These are phyloP conservation scores for Ptychodera flava DNA, from an alignment of 35 echinoderm and acorn worm species.

Conservation along the genomic window DNA sequence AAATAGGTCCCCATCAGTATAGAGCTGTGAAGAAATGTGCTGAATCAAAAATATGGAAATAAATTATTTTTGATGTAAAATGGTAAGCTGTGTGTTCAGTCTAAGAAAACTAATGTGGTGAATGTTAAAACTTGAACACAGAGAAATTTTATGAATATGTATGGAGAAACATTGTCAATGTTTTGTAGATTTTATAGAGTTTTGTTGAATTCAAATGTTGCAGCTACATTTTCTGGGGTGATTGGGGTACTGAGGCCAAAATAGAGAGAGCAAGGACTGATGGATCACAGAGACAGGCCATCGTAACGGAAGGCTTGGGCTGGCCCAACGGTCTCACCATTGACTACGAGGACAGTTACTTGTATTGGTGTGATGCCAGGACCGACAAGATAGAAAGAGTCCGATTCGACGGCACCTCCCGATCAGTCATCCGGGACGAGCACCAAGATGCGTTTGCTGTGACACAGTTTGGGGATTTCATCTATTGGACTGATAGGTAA, in stretches of 20 bases:
- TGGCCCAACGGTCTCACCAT: conserved; percentile 32
- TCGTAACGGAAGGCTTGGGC: background rate
- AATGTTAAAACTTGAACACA: no score
- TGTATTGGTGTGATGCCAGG: conserved; percentile 19
- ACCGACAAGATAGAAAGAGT: conserved; percentile 38
- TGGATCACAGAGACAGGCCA: background rate
- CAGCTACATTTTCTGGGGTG: conserved; percentile 78
- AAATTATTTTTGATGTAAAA: no score
- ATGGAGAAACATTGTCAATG: no score
- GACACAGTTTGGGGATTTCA: conserved; percentile 44
- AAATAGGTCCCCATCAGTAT: no score
- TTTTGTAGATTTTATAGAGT: no score
- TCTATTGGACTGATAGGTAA: conserved; percentile 92
- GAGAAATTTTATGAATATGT: no score
- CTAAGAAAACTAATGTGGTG: no score
- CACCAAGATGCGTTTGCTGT: conserved; percentile 49
- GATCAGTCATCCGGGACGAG: background rate
- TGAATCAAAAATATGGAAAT: no score
- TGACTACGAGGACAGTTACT: conserved; percentile 6
- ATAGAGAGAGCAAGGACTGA: background rate
- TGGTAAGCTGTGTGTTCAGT: no score
- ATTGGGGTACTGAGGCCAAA: conserved; percentile 27
- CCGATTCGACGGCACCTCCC: conserved; percentile 38
- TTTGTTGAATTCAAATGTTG: no score
- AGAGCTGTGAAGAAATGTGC: no score